Evolutionary conservation across 2,113 vertebrate genomes (phyloP).

Genomic region (Excalfactoria chinensis): DNA sequence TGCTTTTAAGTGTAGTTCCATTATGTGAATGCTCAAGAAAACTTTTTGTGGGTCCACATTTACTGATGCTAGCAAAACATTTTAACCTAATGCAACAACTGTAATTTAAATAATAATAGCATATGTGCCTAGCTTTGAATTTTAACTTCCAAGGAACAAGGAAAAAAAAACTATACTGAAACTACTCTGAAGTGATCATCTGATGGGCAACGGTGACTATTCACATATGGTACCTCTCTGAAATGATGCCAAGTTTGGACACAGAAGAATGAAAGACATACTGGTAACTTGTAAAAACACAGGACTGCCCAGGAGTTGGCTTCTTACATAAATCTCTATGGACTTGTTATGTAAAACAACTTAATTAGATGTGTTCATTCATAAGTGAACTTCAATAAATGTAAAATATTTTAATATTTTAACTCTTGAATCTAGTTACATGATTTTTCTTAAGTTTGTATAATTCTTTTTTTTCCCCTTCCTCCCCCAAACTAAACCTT

Average conservation of each 20-base stretch:
- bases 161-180: not conserved
- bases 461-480: not conserved
- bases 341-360: not conserved
- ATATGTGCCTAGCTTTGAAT: not conserved
- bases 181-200: rapidly evolving
- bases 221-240: not conserved
- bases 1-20: not conserved
- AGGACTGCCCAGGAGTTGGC: not conserved
- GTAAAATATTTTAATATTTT: not conserved
- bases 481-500: not conserved
- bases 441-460: not conserved
- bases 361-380: not conserved
- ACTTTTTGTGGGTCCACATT: not conserved
- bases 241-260: not conserved
- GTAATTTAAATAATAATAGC: no score
- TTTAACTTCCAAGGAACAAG: not conserved
- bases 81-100: not conserved
- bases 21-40: not conserved
- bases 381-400: not conserved
- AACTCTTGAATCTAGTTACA: not conserved
- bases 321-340: not conserved
- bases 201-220: not conserved
- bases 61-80: not conserved
- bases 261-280: not conserved
- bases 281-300: not conserved